Evolutionary conservation across 2,797 vertebrate genomes (phyloP), one percentile per base, ranked within the genome.

Genomic region (Acanthiza pusilla): DNA sequence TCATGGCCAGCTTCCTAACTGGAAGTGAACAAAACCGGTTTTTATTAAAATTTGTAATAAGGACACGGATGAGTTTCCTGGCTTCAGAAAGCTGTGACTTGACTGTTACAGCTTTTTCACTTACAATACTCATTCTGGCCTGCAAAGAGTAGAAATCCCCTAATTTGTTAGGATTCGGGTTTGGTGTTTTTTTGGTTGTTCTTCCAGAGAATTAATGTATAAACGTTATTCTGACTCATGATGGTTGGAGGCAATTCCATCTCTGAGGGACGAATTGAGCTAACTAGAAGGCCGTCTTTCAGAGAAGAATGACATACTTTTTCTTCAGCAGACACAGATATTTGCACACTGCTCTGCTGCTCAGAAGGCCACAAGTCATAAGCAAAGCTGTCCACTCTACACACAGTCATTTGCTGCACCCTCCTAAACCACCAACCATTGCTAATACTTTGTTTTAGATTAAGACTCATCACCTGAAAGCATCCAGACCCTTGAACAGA

Each of bases 401-500:
- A 34, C 13, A 26, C 1, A 51, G n/a, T 29, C 11, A 60, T 61
- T 42, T 79, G 38, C 32, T 89, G 25, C 3, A 2, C 8, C 47
- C 17, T 50, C 47, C 70, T 54, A 54, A 79, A 71, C 14, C n/a
- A 72, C n/a, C n/a, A 57, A 88, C 38, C 18, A 82, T 60, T 91
- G 12, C 42, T 32, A 67, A 38, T 66, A 84, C 40, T 74, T 72
- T 30, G 57, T 23, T 34, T 43, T 73, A 72, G 61, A 58, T 80
- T 50, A 88, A 32, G 55, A 91, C 94, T 97, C 74, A 99, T 36
- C 36, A 36, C 99, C 98, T 99, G 99, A 95, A 99, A 99, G 95
- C 98, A 98, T 91, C 99, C 99, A 30, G 99, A 99, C 32, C 99
- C 99, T 96, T 99, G 99, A 90, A 99, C 98, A 86, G 99, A 99